Conservation (phyloP, 1,140 invertebrate species). For the Macrotrachela quadricornifera region DNA sequence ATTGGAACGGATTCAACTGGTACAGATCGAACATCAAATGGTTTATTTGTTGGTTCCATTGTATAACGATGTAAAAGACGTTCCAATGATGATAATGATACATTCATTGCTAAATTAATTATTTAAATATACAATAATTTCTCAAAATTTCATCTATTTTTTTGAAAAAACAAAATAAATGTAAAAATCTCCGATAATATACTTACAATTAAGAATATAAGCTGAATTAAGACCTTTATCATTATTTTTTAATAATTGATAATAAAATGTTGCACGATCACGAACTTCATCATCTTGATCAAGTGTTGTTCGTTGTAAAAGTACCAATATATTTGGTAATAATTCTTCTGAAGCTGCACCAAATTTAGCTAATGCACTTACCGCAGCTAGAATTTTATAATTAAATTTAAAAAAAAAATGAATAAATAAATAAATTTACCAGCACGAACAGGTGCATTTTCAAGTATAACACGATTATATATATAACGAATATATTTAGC, state of each 20-base stretch:
- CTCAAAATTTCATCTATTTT: too few relatives aligned
- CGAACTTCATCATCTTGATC: conserved; percentile 95
- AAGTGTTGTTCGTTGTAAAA: conserved; percentile 40
- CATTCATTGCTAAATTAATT: conserved; percentile 31
- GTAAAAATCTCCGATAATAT: too few relatives aligned
- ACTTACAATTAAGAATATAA: conserved; percentile 52
- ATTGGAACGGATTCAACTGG: conserved; percentile 45
- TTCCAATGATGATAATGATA: conserved; percentile 64
- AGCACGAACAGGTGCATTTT: conserved; percentile 73
- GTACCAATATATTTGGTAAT: conserved; percentile 55
- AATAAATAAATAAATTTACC: too few relatives aligned
- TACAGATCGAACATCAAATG: conserved; percentile 72
- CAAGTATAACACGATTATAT: conserved; percentile 91
- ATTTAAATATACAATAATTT: too few relatives aligned
- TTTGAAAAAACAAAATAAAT: too few relatives aligned
- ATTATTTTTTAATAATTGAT: conserved; percentile 46
- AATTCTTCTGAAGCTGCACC: conserved; percentile 78
- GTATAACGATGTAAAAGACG: conserved; percentile 61
- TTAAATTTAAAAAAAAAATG: too few relatives aligned
- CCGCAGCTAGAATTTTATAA: conserved; percentile 44
- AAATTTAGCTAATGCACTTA: conserved; percentile 86
- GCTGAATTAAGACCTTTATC: conserved; percentile 48
- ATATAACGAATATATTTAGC: conserved; percentile 91
- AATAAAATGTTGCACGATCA: conserved; percentile 82
- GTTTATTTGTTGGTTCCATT: conserved; percentile 42